Evolutionary conservation across 2,797 vertebrate species (phyloP).

Genomic region (Lates japonicus): DNA sequence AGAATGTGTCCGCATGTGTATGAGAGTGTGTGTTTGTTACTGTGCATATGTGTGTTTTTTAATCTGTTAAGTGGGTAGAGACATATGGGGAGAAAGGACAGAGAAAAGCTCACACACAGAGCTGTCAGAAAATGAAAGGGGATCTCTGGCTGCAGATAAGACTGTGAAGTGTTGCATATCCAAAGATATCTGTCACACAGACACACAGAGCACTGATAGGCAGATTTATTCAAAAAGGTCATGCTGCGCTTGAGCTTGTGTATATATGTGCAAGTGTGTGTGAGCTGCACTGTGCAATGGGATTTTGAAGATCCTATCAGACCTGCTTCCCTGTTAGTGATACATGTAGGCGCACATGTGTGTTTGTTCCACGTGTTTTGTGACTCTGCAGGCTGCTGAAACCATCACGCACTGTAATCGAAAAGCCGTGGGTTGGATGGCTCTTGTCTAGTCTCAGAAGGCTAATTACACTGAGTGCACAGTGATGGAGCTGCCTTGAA

Average conservation of each 20-base stretch:
- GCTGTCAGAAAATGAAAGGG: slow-evolving; percentile 71
- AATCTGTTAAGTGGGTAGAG: slow-evolving; percentile 78
- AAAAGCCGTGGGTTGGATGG: slow-evolving; percentile 7
- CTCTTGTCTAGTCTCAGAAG: slow-evolving; percentile 48
- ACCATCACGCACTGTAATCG: not conserved
- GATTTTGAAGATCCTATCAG: slow-evolving; percentile 61
- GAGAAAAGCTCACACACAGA: slow-evolving; percentile 34
- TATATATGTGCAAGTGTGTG: slow-evolving; percentile 27
- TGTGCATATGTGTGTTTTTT: slow-evolving; percentile 43
- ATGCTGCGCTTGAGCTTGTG: slow-evolving; percentile 39
- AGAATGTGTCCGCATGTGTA: slow-evolving; percentile 33
- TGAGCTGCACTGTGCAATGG: slow-evolving; percentile 11
- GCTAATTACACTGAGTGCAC: slow-evolving; percentile 64
- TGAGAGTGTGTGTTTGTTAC: not conserved
- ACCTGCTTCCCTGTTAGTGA: slow-evolving; percentile 17
- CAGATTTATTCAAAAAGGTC: slow-evolving; percentile 75
- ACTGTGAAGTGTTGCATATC: slow-evolving; percentile 69
- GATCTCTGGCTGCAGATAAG: slow-evolving; percentile 70
- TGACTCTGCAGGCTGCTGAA: slow-evolving; percentile 19
- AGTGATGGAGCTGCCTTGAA: slow-evolving; percentile 44
- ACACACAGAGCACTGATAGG: slow-evolving; percentile 58
- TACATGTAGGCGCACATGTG: slow-evolving; percentile 2
- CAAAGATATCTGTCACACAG: slow-evolving; percentile 69
- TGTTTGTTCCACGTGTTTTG: not conserved
- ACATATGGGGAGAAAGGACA: slow-evolving; percentile 61